Evolutionary conservation across 2,888 invertebrate genomes (phyloP).

Genomic region (Cantharis flavilabris): DNA sequence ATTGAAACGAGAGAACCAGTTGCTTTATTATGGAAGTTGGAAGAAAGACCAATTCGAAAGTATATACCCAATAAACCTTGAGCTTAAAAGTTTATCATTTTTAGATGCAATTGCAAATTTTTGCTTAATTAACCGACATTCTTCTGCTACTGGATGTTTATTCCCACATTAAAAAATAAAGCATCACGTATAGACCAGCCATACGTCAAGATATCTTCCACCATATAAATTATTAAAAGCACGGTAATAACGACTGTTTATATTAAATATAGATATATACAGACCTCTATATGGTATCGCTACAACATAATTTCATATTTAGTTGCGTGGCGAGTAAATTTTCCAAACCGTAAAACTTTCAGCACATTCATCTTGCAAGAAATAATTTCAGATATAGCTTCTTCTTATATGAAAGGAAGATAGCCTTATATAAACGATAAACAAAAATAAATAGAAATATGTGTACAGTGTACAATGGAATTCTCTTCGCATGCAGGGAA

Average conservation of each 20-base stretch:
- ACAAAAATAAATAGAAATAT: constrained; percentile 53
- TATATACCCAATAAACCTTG: constrained; percentile 1
- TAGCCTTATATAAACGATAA: constrained; percentile 43
- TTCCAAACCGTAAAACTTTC: constrained; percentile 29
- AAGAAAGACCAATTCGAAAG: constrained; percentile 7
- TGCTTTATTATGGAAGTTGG: constrained; percentile 20
- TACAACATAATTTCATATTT: constrained; percentile 41
- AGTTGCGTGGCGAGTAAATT: constrained; percentile 33
- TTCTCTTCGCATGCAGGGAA: constrained; percentile 53
- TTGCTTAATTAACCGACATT: constrained; percentile 36
- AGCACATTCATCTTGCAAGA: constrained; percentile 18
- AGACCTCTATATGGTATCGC: constrained; percentile 40
- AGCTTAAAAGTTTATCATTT: not conserved
- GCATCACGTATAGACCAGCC: constrained; percentile 4
- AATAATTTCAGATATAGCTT: constrained; percentile 18
- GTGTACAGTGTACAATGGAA: constrained; percentile 49
- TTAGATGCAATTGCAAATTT: constrained; percentile 21
- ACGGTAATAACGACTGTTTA: constrained; percentile 41
- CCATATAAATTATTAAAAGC: constrained; percentile 43
- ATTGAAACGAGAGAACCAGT: not conserved
- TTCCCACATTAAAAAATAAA: constrained; percentile 28
- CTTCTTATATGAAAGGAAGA: constrained; percentile 40
- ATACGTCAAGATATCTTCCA: constrained; percentile 36
- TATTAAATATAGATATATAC: constrained; percentile 46
- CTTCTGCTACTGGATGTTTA: constrained; percentile 26